These are phyloP conservation scores for Podocnemis expansa DNA, from an alignment of 2,113 vertebrate genomes.

Conservation along the genomic window DNA sequence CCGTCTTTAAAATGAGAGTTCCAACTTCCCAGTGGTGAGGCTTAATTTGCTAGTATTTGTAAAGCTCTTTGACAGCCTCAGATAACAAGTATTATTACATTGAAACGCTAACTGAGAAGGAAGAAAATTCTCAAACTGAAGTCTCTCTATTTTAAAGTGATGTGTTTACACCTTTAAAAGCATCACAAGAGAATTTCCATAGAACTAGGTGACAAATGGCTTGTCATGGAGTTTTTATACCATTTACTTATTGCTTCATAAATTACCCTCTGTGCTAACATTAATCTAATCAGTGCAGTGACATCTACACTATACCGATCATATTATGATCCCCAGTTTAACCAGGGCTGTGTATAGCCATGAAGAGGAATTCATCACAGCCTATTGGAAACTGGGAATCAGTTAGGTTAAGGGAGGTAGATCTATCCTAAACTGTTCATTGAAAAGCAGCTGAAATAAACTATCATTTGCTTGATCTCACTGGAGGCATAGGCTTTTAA, in stretches of 20 bases:
- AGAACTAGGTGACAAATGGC: conserved; percentile 33
- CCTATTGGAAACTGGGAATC: neutral
- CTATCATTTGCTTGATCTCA: neutral
- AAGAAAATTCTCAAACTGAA: neutral
- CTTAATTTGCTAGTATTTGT: neutral
- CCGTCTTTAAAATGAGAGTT: neutral
- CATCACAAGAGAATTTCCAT: conserved; percentile 14
- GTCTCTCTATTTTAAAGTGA: neutral
- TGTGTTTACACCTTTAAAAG: neutral
- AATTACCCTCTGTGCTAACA: conserved; percentile 46
- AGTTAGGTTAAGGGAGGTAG: neutral
- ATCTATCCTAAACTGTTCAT: neutral
- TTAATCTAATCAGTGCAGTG: neutral
- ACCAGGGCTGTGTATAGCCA: neutral
- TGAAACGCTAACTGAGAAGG: neutral
- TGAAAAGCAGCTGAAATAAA: neutral
- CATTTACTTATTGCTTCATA: conserved; percentile 69
- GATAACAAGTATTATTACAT: neutral
- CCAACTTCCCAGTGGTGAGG: neutral
- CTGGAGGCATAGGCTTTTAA: neutral
- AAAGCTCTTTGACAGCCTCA: neutral
- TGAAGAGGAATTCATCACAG: conserved; percentile 31
- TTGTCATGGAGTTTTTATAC: conserved; percentile 44
- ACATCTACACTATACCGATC: neutral
- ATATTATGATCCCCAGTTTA: conserved; percentile 16